Base-by-base conservation (phyloP, 2,888 invertebrate genomes). In the Urechis unicinctus region DNA sequence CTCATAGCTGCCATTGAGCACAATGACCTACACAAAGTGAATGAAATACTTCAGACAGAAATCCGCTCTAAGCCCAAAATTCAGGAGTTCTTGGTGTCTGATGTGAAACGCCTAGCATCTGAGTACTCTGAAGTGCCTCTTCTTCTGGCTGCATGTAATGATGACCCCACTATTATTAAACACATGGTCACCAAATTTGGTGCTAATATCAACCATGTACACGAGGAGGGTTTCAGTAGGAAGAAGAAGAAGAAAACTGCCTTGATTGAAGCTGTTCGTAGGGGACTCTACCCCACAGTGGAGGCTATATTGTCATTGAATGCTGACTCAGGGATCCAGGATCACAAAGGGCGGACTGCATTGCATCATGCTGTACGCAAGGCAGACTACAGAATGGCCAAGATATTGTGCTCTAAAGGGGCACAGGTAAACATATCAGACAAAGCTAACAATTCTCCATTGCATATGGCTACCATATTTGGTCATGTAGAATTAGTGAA, bases 351-450 rank as follows among this genome's bases (percentile, higher is more conserved):
- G 1, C 52, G 65, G 5, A 60, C 61, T 13, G 51, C 63, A 1
- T 60, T 65, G 13, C 64, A 65, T 52, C 61, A 64, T 50, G 62
- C 65, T 3, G 59, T 65, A 17, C 43, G 54, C 2, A 45, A 57
- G 21, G 65, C 65, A 2, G 60, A 65, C 50, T 65, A 59, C 52
- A 31, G 64, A 26, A 64, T 63, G 61, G 59, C 57, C 1, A 65
- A 65, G 42, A 60, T 61, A 55, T 43, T 65, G 6, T 46, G 61
- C 3, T 50, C 56, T 1, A 45, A 59, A n/a, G 65, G 65, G 3
- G 64, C 64, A 2, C 60, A 65, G 31, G 49, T 52, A 3, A 57
- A 57, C 31, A 52, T 61, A 4, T n/a, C 45, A 13, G 64, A 65
- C 46, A 55, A 51, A 30, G 36, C 26, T 41, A 59, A 58, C 6